Percentiles rank a stretch among this genome's conserved stretches.
Evolutionary conservation across 2,113 vertebrate species (phyloP).

Genomic region (Corvus cornix): DNA sequence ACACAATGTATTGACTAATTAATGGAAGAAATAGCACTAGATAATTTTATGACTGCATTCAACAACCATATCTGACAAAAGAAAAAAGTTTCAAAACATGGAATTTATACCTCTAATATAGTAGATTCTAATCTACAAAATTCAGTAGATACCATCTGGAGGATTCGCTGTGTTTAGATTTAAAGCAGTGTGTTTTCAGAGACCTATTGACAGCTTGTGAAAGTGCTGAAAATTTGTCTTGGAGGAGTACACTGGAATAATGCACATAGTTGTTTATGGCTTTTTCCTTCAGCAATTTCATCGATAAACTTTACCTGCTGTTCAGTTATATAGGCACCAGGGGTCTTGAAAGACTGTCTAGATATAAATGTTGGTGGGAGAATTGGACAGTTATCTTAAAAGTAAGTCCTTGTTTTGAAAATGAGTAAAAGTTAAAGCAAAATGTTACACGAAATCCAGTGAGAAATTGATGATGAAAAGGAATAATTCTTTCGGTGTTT

Average conservation of each 20-base stretch:
- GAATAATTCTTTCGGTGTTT: not conserved
- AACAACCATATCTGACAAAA: not conserved
- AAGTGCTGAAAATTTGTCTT: not conserved
- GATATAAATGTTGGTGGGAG: not conserved
- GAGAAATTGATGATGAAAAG: not conserved
- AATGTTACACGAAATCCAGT: not conserved
- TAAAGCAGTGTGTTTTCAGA: not conserved
- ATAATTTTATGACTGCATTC: not conserved
- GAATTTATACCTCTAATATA: not conserved
- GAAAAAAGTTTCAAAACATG: not conserved
- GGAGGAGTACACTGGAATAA: not conserved
- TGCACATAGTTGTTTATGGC: not conserved
- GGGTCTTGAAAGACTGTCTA: not conserved
- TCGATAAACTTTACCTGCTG: not conserved
- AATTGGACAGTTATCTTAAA: not conserved
- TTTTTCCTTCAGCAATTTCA: not conserved
- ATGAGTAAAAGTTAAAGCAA: not conserved
- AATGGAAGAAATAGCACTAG: not conserved
- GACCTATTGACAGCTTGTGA: not conserved
- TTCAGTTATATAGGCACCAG: not conserved
- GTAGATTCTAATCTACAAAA: not conserved
- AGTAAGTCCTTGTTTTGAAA: not conserved
- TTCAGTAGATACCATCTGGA: not conserved
- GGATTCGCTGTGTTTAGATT: not conserved
- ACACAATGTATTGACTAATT: not conserved